These are phyloP conservation scores for Hyles lineata DNA, from an alignment of 2,888 invertebrate genomes.

Conservation along the genomic window DNA sequence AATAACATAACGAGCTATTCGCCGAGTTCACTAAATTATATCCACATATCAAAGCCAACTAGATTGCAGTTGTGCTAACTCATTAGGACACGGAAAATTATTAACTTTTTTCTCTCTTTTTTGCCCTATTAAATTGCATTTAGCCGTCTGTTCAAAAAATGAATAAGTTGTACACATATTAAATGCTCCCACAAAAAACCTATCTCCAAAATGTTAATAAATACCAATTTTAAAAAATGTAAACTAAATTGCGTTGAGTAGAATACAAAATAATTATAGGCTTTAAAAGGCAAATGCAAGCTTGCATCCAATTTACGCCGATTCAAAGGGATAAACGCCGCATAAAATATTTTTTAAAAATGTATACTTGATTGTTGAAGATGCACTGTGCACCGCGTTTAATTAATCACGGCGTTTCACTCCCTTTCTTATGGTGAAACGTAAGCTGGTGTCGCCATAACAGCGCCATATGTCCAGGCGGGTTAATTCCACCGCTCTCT, in stretches of 20 bases:
- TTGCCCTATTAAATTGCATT: too few relatives aligned
- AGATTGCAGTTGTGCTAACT: conserved; percentile 19
- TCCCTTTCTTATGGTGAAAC: conserved; percentile 34
- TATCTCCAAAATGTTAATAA: not conserved
- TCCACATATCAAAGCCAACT: conserved; percentile 11
- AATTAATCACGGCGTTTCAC: conserved; percentile 27
- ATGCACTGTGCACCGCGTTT: conserved; percentile 37
- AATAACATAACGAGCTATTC: conserved; percentile 58
- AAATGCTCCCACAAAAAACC: too few relatives aligned
- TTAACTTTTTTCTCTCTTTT: not conserved
- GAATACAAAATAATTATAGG: conserved; percentile 8
- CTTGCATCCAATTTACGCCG: not conserved
- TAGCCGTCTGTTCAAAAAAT: too few relatives aligned
- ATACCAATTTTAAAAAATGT: not conserved
- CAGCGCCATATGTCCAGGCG: conserved; percentile 68
- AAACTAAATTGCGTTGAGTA: not conserved
- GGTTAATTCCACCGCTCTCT: conserved; percentile 72
- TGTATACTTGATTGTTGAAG: not conserved
- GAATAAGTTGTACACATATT: too few relatives aligned
- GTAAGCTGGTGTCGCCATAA: conserved; percentile 46
- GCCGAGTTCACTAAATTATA: conserved; percentile 54
- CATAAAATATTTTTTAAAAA: conserved; percentile 10
- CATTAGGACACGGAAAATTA: not conserved
- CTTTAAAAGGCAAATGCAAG: not conserved
- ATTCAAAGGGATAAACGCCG: conserved; percentile 26